Evolutionary conservation across 2,113 vertebrate genomes (phyloP).

Genomic region (Addax nasomaculatus): DNA sequence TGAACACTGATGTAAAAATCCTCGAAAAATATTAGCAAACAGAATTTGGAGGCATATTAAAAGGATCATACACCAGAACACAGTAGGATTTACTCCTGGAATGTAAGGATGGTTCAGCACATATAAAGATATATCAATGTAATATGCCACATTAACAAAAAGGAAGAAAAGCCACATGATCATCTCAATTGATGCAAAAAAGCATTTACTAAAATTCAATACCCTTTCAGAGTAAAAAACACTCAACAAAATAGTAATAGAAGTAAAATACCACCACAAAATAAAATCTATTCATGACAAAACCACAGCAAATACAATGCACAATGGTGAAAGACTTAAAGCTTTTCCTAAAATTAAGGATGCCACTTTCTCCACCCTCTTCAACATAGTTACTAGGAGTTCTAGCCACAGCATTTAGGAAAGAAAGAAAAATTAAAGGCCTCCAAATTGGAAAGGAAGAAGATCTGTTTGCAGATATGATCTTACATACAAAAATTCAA

Average conservation of each 20-base stretch:
- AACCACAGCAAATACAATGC: background rate
- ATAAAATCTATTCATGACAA: background rate
- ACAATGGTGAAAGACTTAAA: background rate
- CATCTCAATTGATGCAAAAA: background rate
- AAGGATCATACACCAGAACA: background rate
- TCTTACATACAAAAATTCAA: background rate
- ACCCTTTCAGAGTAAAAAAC: background rate
- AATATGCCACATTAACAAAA: background rate
- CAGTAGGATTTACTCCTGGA: background rate
- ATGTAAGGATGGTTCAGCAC: background rate
- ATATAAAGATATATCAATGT: background rate
- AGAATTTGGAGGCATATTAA: background rate
- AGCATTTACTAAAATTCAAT: background rate
- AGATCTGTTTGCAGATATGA: background rate
- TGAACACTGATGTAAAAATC: background rate
- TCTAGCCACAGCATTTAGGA: background rate
- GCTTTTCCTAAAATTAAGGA: background rate
- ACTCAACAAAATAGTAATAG: background rate
- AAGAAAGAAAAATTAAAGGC: background rate
- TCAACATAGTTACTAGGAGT: background rate
- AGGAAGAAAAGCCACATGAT: background rate
- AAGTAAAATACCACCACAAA: background rate
- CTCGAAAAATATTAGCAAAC: background rate
- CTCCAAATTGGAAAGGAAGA: background rate
- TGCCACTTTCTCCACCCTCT: background rate